Evolutionary conservation across 2,797 vertebrate genomes (phyloP).

Genomic region (Sciurus carolinensis): DNA sequence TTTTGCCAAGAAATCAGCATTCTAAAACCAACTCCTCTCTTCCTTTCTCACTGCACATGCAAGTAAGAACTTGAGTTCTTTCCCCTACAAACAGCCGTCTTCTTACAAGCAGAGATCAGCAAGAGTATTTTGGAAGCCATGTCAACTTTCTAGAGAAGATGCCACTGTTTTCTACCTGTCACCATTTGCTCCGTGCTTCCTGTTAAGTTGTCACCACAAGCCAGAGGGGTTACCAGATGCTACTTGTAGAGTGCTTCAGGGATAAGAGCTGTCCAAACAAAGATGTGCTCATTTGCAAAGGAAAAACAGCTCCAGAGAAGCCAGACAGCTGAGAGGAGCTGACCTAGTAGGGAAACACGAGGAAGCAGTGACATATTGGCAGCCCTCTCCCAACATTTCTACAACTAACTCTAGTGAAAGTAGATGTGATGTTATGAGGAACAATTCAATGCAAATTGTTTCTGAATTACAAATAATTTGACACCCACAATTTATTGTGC

Average conservation of each 20-base stretch:
- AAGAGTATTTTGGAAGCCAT: constrained; percentile 47
- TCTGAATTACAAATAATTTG: background rate
- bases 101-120: background rate
- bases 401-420: background rate
- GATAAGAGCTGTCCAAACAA: constrained; percentile 40
- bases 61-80: background rate
- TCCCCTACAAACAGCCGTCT: background rate
- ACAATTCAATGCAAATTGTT: background rate
- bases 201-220: constrained; percentile 25
- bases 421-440: background rate
- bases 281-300: background rate
- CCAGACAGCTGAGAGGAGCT: background rate
- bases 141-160: constrained; percentile 32
- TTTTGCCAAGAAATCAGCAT: background rate
- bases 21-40: background rate
- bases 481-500: background rate
- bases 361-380: background rate
- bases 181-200: constrained; percentile 24
- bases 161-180: constrained; percentile 56
- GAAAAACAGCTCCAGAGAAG: background rate
- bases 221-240: background rate
- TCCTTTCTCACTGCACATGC: background rate
- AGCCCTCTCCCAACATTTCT: background rate
- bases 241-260: background rate
- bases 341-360: background rate